phyloP scores from a whole-genome alignment of 2,113 vertebrate species.

The Ia io region DNA sequence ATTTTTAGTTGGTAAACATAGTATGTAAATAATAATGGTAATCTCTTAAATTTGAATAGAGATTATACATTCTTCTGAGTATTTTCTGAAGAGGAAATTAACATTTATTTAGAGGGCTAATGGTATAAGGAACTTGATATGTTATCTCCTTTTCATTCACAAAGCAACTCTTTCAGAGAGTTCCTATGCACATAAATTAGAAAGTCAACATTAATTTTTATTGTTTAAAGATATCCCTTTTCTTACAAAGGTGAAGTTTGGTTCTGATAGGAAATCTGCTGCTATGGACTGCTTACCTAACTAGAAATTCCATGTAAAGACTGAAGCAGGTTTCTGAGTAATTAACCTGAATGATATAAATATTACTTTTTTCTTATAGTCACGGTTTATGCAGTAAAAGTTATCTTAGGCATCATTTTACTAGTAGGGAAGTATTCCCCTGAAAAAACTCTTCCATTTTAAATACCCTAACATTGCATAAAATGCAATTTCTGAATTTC shows the following conservation, averaged over 20 bases:
- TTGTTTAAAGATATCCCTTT: background rate
- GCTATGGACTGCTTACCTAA: background rate
- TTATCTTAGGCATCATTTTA: background rate
- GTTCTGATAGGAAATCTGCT: background rate
- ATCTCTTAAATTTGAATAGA: background rate
- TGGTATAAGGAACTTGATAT: background rate
- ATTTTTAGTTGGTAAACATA: background rate
- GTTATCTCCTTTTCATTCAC: conserved; percentile 7
- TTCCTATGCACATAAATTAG: background rate
- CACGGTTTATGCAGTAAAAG: background rate
- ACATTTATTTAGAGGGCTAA: background rate
- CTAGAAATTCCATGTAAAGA: background rate
- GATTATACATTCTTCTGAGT: background rate
- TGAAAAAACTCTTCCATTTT: background rate
- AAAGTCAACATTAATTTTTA: background rate
- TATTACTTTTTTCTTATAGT: background rate
- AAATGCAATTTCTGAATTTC: background rate
- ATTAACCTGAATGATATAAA: background rate
- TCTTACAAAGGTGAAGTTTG: background rate
- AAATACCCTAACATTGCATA: background rate
- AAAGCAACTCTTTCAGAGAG: background rate
- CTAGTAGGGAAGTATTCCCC: background rate
- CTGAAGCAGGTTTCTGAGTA: background rate
- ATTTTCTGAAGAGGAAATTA: conserved; percentile 31
- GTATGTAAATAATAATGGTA: background rate